Evolutionary conservation across 2,113 vertebrate species (phyloP).

Genomic region (Strix aluco): DNA sequence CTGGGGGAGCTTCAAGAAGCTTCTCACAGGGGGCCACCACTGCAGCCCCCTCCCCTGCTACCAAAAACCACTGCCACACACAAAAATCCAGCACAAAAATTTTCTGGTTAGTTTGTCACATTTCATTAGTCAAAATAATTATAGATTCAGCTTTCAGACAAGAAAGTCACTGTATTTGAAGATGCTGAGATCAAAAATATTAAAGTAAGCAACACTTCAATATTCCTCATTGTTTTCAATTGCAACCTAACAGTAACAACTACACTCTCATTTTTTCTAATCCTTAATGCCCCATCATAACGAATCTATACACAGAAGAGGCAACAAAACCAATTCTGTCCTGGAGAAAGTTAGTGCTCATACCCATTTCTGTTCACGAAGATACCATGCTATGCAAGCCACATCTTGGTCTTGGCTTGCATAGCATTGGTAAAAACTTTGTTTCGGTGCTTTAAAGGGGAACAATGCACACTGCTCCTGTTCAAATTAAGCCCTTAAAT

Average conservation of each 20-base stretch:
- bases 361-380: background rate
- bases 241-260: background rate
- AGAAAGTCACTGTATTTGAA: background rate
- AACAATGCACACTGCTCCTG: fast-evolving
- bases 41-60: no score
- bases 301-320: background rate
- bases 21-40: no score
- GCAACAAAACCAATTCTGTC: background rate
- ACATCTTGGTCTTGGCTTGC: background rate
- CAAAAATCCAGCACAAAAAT: background rate
- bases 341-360: background rate
- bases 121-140: background rate
- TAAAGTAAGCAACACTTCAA: background rate
- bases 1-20: no score
- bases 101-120: background rate
- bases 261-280: background rate
- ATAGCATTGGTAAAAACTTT: background rate
- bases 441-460: background rate
- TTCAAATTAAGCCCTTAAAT: background rate
- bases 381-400: background rate
- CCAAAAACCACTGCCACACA: no score
- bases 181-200: background rate
- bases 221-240: background rate
- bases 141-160: background rate
- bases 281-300: background rate